Conservation (phyloP, 2,888 invertebrate genomes). For the Stenolophus ochropezus region DNA sequence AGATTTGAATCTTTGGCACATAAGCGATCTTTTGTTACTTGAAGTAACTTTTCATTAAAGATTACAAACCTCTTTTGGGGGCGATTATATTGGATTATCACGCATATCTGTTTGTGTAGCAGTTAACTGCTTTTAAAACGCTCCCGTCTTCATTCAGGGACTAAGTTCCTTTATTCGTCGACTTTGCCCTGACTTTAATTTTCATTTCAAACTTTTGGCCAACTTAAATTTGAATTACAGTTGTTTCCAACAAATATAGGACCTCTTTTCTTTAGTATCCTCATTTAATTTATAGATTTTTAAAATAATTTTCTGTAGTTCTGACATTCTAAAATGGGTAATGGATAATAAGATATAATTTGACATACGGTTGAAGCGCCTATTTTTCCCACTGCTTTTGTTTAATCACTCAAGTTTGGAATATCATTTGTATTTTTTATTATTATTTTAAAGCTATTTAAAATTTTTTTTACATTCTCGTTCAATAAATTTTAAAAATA, state of each 20-base stretch:
- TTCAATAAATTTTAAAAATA: too few species aligned
- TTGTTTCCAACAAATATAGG: too few species aligned
- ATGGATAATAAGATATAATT: too few species aligned
- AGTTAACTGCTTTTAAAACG: slow-evolving; percentile 44
- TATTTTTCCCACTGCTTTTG: too few species aligned
- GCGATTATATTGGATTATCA: slow-evolving; percentile 42
- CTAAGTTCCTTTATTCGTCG: not conserved
- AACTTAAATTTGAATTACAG: not conserved
- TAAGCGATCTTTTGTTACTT: slow-evolving; percentile 15
- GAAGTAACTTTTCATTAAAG: slow-evolving; percentile 37
- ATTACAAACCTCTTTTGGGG: slow-evolving; percentile 31
- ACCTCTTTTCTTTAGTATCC: too few species aligned
- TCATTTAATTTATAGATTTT: too few species aligned
- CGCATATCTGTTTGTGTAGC: slow-evolving; percentile 27
- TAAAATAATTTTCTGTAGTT: not conserved
- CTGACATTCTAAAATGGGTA: not conserved
- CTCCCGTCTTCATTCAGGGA: not conserved
- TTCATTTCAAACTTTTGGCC: not conserved
- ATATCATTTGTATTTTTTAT: too few species aligned
- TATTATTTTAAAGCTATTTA: too few species aligned
- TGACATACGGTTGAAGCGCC: too few species aligned
- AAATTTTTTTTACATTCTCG: too few species aligned
- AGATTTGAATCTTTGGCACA: not conserved
- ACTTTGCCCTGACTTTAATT: not conserved
- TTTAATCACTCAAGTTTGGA: too few species aligned